Evolutionary conservation across 1,140 invertebrate species (phyloP), one percentile per base, ranked within the genome.

Genomic region (Drosophila oshimai): DNA sequence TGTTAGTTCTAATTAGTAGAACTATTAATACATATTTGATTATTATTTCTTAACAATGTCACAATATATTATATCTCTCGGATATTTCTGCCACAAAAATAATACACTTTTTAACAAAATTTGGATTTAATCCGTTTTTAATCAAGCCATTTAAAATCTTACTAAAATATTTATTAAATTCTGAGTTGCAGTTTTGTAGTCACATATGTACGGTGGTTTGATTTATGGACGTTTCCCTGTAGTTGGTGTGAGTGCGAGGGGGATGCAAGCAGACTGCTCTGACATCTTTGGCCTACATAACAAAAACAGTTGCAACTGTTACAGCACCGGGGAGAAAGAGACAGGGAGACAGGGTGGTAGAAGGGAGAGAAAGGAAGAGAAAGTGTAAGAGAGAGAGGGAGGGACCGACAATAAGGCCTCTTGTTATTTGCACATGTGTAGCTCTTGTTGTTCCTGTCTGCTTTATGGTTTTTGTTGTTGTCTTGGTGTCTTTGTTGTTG

Each of bases 251-350:
- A 33, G 68, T 13, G 22, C 41, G 50, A 80, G 50, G 17, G 67
- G 47, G 58, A 80, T 46, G 70, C 42, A 54, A 50, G 34, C 47
- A 62, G 29, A 34, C 47, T 41, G 69, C 44, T 31, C 62, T 78
- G 71, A 49, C 75, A 57, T 55, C 57, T 80, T 73, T 86, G 80
- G 75, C 80, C 80, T 86, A 86, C 80, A 86, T 87, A 86, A 72
- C 72, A 74, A 86, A 86, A 86, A 76, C 81, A 86, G 71, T 73
- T 86, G 80, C 80, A 86, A 75, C 81, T 75, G 81, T 73, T 80
- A 74, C 75, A 67, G 55, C 58, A 51, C 45, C 42, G 12, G 64
- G 18, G 7, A 28, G 28, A 13, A 46, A 22, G 20, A 53, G 33
- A 18, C 18, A 9, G 31, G 33, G n/a, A 15, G 33, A 15, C 4